Evolutionary conservation across 1,140 invertebrate genomes (phyloP), one percentile per base, ranked within the genome.

Genomic region (Cardiocondyla obscurior): DNA sequence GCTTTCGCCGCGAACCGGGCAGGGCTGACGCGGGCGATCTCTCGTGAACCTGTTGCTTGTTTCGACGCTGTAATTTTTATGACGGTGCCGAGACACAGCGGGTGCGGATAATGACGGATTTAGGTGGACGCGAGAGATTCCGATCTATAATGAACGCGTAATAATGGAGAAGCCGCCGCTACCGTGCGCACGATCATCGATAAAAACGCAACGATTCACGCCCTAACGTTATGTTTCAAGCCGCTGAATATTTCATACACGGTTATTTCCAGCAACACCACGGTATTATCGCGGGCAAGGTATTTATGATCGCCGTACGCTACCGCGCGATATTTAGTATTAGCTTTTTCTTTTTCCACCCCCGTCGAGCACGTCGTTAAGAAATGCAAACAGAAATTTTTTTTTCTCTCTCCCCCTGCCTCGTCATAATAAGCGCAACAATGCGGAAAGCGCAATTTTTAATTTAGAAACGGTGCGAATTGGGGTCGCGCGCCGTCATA

Each of bases 171-270:
- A 42, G 19, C 14, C 51, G 36, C 25, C 33, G 19, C 25, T 39
- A 12, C 4, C 19, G 69, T 57, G 22, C 49, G 46, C 33, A 10
- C 33, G 30, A 76, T 36, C n/a, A 62, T 76, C 58, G 73, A 76
- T 76, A 65, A 76, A 76, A 76, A 62, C 46, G 73, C 58, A 76
- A 76, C 57, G 73, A 65, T 49, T 46, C 49, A 64, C 42, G 30
- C n/a, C 28, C 42, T 25, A 49, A 51, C 72, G 42, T 74, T 74
- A 46, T 22, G 28, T 25, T 76, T 65, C 58, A 16, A 36, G 44
- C 7, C 73, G 58, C 58, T 76, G 73, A 76, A 65, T 76, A 76
- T 49, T 76, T 76, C 58, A 76, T 65, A 62, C 42, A 64, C 51
- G 33, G 25, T 76, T 64, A 64, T 64, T 64, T 64, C 30, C 57